Percentiles rank a stretch among this genome's conserved stretches.
Conservation (phyloP, 2,797 vertebrate genomes). For the Neoniphon sammara region DNA sequence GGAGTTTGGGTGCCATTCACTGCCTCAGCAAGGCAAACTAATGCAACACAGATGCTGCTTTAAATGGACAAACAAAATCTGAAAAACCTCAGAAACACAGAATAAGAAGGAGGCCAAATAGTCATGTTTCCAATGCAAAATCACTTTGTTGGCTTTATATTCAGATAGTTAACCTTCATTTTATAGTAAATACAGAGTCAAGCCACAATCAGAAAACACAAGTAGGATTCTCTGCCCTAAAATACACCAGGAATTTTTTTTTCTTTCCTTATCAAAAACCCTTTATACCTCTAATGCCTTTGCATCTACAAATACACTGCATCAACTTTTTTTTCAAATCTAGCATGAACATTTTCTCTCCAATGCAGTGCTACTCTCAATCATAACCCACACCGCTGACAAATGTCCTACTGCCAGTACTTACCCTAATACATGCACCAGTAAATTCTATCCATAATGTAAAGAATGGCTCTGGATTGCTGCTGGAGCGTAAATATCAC, state of each 20-base stretch:
- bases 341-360: slow-evolving; percentile 19
- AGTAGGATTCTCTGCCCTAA: not conserved
- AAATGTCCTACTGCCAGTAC: not conserved
- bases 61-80: not conserved
- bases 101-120: not conserved
- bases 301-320: not conserved
- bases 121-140: too few relatives aligned
- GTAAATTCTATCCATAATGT: not conserved
- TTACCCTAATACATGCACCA: slow-evolving; percentile 1
- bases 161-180: not conserved
- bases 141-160: too few relatives aligned
- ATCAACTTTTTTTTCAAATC: not conserved
- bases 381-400: slow-evolving; percentile 4
- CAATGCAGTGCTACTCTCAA: slow-evolving; percentile 12
- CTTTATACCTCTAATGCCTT: not conserved
- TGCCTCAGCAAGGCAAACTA: slow-evolving; percentile 49
- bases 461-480: slow-evolving; percentile 11
- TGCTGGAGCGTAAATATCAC: slow-evolving; percentile 20
- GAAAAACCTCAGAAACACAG: not conserved
- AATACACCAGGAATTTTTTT: not conserved
- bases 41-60: slow-evolving; percentile 38
- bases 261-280: not conserved
- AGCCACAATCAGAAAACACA: not conserved
- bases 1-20: slow-evolving; percentile 63
- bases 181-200: not conserved